Base-by-base conservation (phyloP, 1,140 invertebrate genomes). In the Apis laboriosa region DNA sequence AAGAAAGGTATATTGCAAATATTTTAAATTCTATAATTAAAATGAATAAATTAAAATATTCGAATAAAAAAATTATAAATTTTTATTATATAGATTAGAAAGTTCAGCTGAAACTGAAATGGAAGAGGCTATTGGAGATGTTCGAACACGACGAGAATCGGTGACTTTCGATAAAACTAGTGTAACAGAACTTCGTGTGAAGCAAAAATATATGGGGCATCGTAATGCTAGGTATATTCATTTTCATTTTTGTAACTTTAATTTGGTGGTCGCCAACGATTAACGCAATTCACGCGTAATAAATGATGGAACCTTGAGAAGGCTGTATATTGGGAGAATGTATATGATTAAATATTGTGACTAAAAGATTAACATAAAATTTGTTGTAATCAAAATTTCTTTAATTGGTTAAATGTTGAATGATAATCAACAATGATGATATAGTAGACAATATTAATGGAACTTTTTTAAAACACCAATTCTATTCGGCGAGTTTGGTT, bases 181-280 rank as follows among this genome's bases (percentile, higher is more conserved):
- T 53, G 83, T 87, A 53, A 92, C 91, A 77, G 94, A 94, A 77
- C 90, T 95, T 82, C 94, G 93, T 67, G 94, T 97, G n/a, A 96
- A 95, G 83, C 96, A 95, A 92, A 97, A 96, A 88, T 98, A 96
- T 91, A 96, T 94, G 74, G 98, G 98, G 21, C 98, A 98, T 93
- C 95, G 97, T 76, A 98, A 98, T 94, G 96, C 97, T 11, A 96
- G 97, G 96, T 96, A 94, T 90, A 82, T 87, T 55, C 5, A 51
- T 51, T 11, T 9, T n/a, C 19, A 81, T 15, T 9, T 55, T 28
- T 55, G 7, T 81, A 81, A 81, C 34, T 75, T 67, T 51, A 24
- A 67, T 55, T 7, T 80, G 70, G 60, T 77, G 73, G 74, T 81
- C 75, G 17, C 13, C 63, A 49, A 76, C 21, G 13, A 58, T 81